phyloP scores from a whole-genome alignment of 2,888 invertebrate genomes.

The Synanthedon vespiformis region DNA sequence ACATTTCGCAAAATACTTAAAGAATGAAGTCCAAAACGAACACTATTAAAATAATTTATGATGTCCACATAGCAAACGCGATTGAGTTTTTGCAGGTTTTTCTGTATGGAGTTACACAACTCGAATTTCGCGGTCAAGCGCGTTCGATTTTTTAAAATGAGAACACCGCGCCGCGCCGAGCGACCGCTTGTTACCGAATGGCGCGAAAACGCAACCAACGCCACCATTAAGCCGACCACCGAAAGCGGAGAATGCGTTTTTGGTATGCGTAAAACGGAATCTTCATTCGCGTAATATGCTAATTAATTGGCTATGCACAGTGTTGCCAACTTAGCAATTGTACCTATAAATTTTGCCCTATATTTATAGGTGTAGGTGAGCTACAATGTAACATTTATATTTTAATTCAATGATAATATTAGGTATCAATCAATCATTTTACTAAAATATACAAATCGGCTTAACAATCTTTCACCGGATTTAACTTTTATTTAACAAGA shows the following conservation, averaged over 20 bases:
- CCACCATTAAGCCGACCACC: too few species aligned
- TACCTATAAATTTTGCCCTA: too few species aligned
- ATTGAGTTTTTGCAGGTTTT: not conserved
- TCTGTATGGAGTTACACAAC: not conserved
- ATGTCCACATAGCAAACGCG: not conserved
- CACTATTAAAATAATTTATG: not conserved
- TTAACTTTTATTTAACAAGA: too few species aligned
- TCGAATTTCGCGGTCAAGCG: constrained; percentile 6
- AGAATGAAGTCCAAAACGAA: not conserved
- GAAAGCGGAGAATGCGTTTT: not conserved
- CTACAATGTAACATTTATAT: too few species aligned
- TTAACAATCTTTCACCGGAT: too few species aligned
- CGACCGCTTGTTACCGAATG: constrained; percentile 24
- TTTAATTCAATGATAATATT: too few species aligned
- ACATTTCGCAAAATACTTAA: not conserved
- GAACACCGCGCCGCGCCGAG: constrained; percentile 21
- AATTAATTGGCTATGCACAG: too few species aligned
- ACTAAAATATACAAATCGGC: too few species aligned
- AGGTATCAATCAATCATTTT: too few species aligned
- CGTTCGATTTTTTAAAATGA: constrained; percentile 9
- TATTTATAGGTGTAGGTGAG: too few species aligned
- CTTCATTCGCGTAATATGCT: not conserved
- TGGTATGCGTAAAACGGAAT: not conserved
- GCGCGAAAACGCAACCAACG: constrained; percentile 9
- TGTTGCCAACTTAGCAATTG: too few species aligned